A percentile compares a stretch with the other conserved stretches of the same genome.
Evolutionary conservation across 2,113 vertebrate genomes (phyloP).

Genomic region (Pseudorasbora parva): DNA sequence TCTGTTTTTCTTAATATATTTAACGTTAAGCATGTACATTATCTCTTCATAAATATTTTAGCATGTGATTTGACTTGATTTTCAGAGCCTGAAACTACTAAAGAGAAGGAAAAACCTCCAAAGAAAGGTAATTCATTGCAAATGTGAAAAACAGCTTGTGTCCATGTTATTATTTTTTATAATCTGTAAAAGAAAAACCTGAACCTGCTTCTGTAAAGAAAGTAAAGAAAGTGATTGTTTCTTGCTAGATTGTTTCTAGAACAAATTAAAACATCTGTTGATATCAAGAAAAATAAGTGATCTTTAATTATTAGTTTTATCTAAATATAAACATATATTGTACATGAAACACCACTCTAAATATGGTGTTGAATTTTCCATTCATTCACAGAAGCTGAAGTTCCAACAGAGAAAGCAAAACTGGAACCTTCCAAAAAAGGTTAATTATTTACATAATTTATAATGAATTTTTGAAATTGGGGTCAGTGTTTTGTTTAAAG

Average conservation of each 20-base stretch:
- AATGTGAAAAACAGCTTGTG: background rate
- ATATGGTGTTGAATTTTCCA: background rate
- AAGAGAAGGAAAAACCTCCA: background rate
- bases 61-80: background rate
- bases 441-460: background rate
- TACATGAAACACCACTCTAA: background rate
- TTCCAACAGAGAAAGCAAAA: background rate
- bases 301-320: background rate
- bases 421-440: constrained; percentile 14
- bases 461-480: background rate
- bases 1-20: background rate
- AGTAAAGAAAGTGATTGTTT: background rate
- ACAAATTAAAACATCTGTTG: background rate
- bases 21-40: background rate
- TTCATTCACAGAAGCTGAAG: background rate
- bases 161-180: background rate
- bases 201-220: constrained; percentile 7
- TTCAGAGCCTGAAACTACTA: background rate
- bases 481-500: background rate
- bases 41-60: background rate
- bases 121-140: background rate
- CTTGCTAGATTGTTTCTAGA: background rate
- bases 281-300: background rate
- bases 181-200: constrained; percentile 33
- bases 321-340: background rate